Evolutionary conservation across 53 echinoderm and acorn worm genomes (phyloP).

Genomic region (Hippasteria phrygiana): DNA sequence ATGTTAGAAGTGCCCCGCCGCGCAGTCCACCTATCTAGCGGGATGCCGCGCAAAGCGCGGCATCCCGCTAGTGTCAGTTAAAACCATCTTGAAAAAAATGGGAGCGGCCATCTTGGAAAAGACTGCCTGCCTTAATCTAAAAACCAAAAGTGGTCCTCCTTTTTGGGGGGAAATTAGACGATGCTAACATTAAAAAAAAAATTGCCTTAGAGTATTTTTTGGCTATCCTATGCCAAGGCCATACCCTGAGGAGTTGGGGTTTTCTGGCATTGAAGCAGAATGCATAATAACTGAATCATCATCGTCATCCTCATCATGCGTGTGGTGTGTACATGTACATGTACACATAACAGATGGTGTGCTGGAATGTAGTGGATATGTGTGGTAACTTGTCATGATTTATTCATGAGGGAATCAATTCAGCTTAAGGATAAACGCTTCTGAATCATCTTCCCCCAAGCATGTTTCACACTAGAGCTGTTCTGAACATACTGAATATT

Average conservation of each 20-base stretch:
- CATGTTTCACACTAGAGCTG: background rate
- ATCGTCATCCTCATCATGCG: background rate
- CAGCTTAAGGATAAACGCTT: background rate
- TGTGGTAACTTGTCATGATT: background rate
- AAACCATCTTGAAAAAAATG: too few species aligned
- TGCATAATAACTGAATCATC: background rate
- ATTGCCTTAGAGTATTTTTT: too few species aligned
- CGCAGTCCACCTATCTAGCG: too few species aligned
- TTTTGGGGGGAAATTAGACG: too few species aligned
- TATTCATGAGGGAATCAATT: background rate
- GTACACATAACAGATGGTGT: background rate
- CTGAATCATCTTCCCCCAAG: background rate
- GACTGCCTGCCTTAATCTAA: too few species aligned
- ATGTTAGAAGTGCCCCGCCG: too few species aligned
- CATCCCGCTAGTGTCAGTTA: too few species aligned
- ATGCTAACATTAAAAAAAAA: too few species aligned
- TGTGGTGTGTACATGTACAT: slow-evolving; percentile 2
- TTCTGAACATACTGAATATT: background rate
- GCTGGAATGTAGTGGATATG: background rate
- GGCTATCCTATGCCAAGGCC: too few species aligned
- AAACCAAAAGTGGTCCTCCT: too few species aligned
- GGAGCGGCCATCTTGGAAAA: too few species aligned
- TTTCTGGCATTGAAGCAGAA: background rate
- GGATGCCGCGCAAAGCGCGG: too few species aligned
- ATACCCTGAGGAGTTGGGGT: background rate